Evolutionary conservation across 2,113 vertebrate genomes (phyloP).

Genomic region (Callipepla californica): DNA sequence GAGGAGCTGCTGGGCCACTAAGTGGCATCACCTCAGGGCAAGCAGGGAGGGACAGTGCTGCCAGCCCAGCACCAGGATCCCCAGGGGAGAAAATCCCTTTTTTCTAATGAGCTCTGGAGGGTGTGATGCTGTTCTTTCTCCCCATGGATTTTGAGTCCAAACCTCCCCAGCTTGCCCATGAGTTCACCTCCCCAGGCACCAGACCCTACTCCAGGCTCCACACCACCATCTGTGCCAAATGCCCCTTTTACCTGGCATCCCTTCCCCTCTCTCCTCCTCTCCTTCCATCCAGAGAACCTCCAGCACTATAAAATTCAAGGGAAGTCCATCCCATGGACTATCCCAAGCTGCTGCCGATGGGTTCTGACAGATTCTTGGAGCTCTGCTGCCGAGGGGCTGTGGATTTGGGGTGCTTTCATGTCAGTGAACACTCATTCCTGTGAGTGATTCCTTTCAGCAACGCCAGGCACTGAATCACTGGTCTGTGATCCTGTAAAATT

Average conservation of each 20-base stretch:
- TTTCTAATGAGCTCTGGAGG: not conserved
- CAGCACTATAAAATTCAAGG: slow-evolving; percentile 12
- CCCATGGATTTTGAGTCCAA: rapidly evolving
- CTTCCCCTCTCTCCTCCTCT: not conserved
- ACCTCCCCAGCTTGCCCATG: not conserved
- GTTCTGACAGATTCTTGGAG: not conserved
- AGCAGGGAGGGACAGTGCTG: not conserved
- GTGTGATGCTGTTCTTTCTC: not conserved
- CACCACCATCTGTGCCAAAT: rapidly evolving
- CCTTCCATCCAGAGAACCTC: not conserved
- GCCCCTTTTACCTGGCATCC: not conserved
- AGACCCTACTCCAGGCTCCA: not conserved
- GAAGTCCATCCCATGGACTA: not conserved
- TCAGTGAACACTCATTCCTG: slow-evolving; percentile 31
- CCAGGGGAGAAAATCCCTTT: not conserved
- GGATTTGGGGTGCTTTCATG: slow-evolving; percentile 27
- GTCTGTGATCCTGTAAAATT: slow-evolving; percentile 78
- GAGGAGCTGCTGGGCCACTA: not conserved
- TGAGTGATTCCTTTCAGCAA: slow-evolving; percentile 76
- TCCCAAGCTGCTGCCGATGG: not conserved
- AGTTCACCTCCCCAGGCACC: not conserved
- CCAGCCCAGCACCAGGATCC: not conserved
- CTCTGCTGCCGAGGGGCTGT: not conserved
- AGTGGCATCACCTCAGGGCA: not conserved
- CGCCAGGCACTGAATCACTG: slow-evolving; percentile 74